These are phyloP conservation scores for Eupithecia insigniata DNA, from an alignment of 2,888 invertebrate genomes.

Conservation along the genomic window DNA sequence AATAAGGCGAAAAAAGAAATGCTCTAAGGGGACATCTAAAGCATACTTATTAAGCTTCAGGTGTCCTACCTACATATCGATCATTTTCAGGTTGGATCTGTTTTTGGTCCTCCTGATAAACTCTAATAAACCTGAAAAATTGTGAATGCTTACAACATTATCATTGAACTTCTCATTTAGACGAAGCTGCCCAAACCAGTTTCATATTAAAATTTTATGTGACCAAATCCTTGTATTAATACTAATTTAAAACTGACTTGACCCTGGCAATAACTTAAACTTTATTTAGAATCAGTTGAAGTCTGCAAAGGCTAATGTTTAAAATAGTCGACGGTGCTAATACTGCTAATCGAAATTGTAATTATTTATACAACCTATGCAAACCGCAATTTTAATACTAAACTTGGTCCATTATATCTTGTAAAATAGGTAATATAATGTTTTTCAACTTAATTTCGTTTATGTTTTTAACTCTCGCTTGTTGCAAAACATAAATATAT, in stretches of 20 bases:
- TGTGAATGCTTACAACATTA: constrained; percentile 8
- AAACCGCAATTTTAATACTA: not conserved
- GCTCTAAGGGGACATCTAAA: too few species aligned
- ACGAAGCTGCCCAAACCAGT: constrained; percentile 28
- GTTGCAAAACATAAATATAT: not conserved
- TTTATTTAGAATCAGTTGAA: constrained; percentile 23
- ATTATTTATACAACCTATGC: constrained; percentile 39
- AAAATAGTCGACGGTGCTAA: constrained; percentile 24
- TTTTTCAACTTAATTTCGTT: not conserved
- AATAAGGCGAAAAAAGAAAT: too few species aligned
- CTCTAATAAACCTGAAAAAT: not conserved
- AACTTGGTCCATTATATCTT: not conserved
- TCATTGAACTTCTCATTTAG: constrained; percentile 33
- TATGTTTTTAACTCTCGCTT: not conserved
- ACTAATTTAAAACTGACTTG: constrained; percentile 25
- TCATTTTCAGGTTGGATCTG: not conserved
- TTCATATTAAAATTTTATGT: constrained; percentile 27
- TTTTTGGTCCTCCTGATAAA: not conserved
- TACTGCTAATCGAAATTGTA: constrained; percentile 37
- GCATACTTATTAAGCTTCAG: too few species aligned
- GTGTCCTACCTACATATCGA: too few species aligned
- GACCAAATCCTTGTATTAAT: constrained; percentile 33
- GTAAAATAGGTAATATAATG: not conserved
- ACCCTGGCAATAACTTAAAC: constrained; percentile 30
- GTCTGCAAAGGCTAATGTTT: constrained; percentile 15